Percentiles rank a stretch among this genome's conserved stretches.
These are phyloP conservation scores for Aratinga solstitialis DNA, from an alignment of 2,797 vertebrate genomes.

Conservation along the genomic window DNA sequence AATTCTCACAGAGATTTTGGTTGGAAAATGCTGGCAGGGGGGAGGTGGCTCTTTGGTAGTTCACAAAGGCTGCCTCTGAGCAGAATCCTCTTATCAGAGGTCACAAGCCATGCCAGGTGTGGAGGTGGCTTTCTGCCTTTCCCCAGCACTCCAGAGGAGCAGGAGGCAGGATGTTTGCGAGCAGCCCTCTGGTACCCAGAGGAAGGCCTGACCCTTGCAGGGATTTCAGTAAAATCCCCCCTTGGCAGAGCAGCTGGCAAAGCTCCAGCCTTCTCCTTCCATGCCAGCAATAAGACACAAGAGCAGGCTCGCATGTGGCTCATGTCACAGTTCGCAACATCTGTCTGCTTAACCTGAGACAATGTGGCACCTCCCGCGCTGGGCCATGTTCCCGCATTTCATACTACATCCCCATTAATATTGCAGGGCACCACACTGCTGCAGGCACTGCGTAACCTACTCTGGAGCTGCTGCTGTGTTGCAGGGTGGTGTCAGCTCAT, in stretches of 20 bases:
- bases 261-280: neutral
- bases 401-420: neutral
- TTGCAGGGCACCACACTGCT: neutral
- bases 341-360: neutral
- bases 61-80: neutral
- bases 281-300: neutral
- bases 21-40: neutral
- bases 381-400: neutral
- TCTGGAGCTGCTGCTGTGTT: accelerated
- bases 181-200: neutral
- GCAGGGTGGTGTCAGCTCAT: neutral
- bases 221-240: neutral
- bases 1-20: neutral
- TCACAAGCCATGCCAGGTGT: neutral
- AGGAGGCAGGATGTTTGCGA: neutral
- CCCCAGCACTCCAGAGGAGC: neutral
- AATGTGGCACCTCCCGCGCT: neutral
- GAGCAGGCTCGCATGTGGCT: neutral
- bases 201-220: neutral
- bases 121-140: neutral
- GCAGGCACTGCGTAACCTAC: accelerated
- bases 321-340: neutral
- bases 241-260: accelerated
- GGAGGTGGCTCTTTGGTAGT: neutral
- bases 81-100: neutral